Evolutionary conservation across 2,888 invertebrate species (phyloP).

Genomic region (Tupiocoris notatus): DNA sequence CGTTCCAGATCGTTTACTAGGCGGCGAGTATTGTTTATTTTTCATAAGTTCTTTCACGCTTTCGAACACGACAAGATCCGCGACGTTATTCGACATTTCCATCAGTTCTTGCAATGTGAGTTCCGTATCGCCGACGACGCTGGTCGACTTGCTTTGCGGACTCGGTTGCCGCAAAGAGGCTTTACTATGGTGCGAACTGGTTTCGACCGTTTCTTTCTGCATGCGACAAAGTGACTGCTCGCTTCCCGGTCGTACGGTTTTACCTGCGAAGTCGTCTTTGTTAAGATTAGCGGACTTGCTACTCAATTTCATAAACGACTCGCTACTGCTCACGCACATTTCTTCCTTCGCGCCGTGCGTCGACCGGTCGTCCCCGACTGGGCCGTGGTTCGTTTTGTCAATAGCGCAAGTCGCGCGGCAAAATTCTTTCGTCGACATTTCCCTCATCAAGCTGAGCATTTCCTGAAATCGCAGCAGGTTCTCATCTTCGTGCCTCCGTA

Average conservation of each 20-base stretch:
- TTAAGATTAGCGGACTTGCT: not conserved
- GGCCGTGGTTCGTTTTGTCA: not conserved
- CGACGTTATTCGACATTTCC: constrained; percentile 5
- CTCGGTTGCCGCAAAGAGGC: not conserved
- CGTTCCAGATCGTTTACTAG: too few relatives aligned
- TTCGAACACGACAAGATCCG: constrained; percentile 22
- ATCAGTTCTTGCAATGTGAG: constrained; percentile 18
- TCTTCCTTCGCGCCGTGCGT: not conserved
- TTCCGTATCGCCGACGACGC: not conserved
- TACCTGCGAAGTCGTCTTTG: not conserved
- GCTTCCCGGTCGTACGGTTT: not conserved
- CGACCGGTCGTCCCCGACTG: too few relatives aligned
- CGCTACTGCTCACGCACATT: not conserved
- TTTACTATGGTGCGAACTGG: not conserved
- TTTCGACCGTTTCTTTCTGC: not conserved
- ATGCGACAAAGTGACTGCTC: not conserved
- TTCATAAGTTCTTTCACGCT: constrained; percentile 10
- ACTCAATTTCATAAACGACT: not conserved
- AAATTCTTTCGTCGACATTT: constrained; percentile 17
- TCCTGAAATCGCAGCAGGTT: constrained; percentile 7
- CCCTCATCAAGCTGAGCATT: constrained; percentile 19
- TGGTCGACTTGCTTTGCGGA: not conserved
- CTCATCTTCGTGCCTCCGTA: not conserved
- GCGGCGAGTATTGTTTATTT: not conserved
- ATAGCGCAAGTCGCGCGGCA: constrained; percentile 21